These are phyloP conservation scores for Gavialis gangeticus DNA, from an alignment of 2,113 vertebrate species.

Conservation along the genomic window DNA sequence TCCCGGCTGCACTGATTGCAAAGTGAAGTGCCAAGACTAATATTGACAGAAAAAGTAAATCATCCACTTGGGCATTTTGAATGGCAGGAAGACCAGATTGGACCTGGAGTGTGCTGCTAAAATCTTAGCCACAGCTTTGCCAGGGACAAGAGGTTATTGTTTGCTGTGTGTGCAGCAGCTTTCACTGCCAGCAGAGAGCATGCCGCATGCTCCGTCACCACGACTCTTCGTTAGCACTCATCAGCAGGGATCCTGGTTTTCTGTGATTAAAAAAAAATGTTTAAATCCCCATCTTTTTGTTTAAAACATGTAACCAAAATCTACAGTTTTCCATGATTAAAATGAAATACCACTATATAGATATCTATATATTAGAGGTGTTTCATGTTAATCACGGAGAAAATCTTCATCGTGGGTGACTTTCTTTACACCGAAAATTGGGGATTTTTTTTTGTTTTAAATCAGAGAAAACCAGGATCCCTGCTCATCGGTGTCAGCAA, in stretches of 20 bases:
- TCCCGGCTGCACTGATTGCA: neutral
- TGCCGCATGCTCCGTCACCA: accelerated
- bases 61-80: constrained; percentile 5
- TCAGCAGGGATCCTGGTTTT: neutral
- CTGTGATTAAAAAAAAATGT: no score
- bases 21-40: constrained; percentile 24
- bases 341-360: no score
- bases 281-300: no score
- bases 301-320: no score
- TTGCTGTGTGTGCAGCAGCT: neutral
- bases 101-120: neutral
- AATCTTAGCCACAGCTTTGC: neutral
- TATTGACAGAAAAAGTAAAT: constrained; percentile 34
- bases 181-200: neutral
- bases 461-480: no score
- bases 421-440: no score
- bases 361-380: no score
- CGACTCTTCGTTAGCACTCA: accelerated
- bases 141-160: neutral
- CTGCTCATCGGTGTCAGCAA: neutral
- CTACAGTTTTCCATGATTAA: no score
- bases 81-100: constrained; percentile 13
- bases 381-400: no score
- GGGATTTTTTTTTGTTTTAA: no score
- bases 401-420: no score